Evolutionary conservation across 2,797 vertebrate genomes (phyloP).

Genomic region (Alosa sapidissima): DNA sequence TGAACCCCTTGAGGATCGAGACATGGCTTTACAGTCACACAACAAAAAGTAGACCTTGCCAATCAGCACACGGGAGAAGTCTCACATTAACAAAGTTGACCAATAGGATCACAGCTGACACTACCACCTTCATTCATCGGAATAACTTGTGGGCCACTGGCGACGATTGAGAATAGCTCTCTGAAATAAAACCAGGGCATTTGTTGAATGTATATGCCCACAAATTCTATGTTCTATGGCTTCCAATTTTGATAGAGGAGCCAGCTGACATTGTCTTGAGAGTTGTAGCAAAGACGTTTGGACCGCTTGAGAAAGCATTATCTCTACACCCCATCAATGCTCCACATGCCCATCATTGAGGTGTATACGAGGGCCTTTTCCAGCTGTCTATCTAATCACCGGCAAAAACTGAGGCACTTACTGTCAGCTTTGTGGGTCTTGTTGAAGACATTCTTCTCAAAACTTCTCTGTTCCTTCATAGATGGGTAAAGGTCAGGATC

Average conservation of each 20-base stretch:
- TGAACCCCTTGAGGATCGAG: slow-evolving; percentile 9
- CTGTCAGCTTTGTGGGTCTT: slow-evolving; percentile 85
- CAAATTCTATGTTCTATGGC: neutral
- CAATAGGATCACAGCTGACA: neutral
- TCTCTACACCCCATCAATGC: neutral
- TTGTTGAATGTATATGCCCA: neutral
- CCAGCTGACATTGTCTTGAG: neutral
- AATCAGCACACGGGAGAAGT: neutral
- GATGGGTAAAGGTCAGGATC: slow-evolving; percentile 83
- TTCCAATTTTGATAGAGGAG: neutral
- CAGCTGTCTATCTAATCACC: neutral
- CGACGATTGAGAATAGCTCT: neutral
- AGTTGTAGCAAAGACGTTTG: neutral
- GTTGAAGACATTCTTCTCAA: slow-evolving; percentile 87
- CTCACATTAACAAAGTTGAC: neutral
- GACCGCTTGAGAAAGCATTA: neutral
- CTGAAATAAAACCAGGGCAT: neutral
- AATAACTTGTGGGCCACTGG: neutral
- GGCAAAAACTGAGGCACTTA: slow-evolving; percentile 55
- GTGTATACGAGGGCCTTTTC: neutral
- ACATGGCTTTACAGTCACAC: slow-evolving; percentile 19
- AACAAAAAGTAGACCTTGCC: neutral
- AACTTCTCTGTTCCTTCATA: slow-evolving; percentile 85
- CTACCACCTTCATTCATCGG: neutral
- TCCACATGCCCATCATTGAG: neutral